These are phyloP conservation scores for Drosophila formosana DNA, from an alignment of 2,888 invertebrate species.

Conservation along the genomic window DNA sequence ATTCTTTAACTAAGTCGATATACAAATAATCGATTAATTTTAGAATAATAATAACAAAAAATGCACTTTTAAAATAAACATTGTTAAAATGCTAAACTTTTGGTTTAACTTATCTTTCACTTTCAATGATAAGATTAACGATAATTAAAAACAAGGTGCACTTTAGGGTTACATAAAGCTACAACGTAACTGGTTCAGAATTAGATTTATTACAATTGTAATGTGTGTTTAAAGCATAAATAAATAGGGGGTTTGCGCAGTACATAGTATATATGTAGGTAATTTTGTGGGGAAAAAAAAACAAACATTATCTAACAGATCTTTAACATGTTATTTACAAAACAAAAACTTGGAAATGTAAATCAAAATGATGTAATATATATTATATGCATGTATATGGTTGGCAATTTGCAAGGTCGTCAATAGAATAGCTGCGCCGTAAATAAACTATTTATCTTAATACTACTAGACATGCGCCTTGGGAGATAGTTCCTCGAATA, in stretches of 20 bases:
- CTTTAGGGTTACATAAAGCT: not conserved
- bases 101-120: not conserved
- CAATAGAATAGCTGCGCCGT: not conserved
- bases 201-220: not conserved
- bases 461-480: conserved; percentile 58
- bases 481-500: conserved; percentile 60
- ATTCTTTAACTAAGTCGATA: too few species aligned
- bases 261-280: not conserved
- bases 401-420: not conserved
- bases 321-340: not conserved
- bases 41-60: not conserved
- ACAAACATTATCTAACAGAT: not conserved
- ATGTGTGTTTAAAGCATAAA: not conserved
- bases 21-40: too few species aligned
- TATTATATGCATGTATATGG: not conserved
- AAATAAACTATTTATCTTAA: not conserved
- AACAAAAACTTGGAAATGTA: not conserved
- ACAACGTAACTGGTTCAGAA: not conserved
- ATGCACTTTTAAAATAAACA: not conserved
- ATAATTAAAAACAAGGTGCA: not conserved
- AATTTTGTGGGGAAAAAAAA: not conserved
- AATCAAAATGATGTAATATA: not conserved
- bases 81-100: not conserved
- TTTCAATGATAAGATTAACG: conserved; percentile 16
- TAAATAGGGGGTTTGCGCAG: not conserved